Evolutionary conservation across 2,113 vertebrate species (phyloP), one percentile per base, ranked within the genome.

Genomic region (Loxodonta africana): DNA sequence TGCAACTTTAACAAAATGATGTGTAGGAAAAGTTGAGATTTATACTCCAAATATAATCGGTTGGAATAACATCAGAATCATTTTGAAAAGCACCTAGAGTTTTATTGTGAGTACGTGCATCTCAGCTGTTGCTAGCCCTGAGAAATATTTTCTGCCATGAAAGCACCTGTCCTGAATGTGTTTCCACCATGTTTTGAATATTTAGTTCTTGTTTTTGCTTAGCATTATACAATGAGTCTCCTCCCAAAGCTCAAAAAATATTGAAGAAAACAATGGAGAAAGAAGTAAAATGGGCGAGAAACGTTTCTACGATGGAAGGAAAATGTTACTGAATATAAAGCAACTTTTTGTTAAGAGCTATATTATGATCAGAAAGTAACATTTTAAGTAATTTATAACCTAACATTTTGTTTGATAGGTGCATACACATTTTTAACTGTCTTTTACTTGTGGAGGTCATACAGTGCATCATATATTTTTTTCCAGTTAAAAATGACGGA

Each of bases 401-500:
- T 65, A 30, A 73, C 8, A 33, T 88, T 95, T 93, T 60, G 28
- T 88, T 88, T 60, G 26, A 73, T 78, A 41, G 12, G 28, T 81
- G 74, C 8, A 44, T 71, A 8, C n/a, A n/a, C 88, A 67, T 85
- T 92, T 76, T 88, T 65, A 65, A 63, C 53, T 83, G 23, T 60
- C 1, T 53, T 73, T 33, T 46, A 18, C 20, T 81, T 94, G 30
- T 90, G 74, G n/a, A 63, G 30, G 30, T 92, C 46, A 87, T 53
- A 63, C 9, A 82, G 37, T 91, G 25, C 53, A 60, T 53, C 82
- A 5, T 44, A 57, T 18, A 33, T 82, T 81, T 77, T 92, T 92
- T 95, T 82, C 33, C 26, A 74, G 21, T 94, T 84, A 92, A 65
- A 93, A 84, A 71, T 44, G 53, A 90, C 48, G 82, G 53, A 51